Conservation (phyloP, 2,113 vertebrate genomes). For the Collichthys lucidus region DNA sequence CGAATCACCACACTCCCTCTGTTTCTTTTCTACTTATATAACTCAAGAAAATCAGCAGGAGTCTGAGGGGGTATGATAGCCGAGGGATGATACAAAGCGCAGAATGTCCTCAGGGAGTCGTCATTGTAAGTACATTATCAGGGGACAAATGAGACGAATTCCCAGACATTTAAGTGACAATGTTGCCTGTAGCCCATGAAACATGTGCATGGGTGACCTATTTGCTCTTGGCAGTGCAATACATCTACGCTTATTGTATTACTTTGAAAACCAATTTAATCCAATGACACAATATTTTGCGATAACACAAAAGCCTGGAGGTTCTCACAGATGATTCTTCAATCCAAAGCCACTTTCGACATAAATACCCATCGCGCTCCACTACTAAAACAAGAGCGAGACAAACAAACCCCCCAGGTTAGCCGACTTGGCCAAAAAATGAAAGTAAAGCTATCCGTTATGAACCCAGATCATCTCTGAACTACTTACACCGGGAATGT, state of each 20-base stretch:
- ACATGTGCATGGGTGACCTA: conserved; percentile 40
- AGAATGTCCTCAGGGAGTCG: conserved; percentile 24
- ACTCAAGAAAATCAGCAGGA: conserved; percentile 21
- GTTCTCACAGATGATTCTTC: neutral
- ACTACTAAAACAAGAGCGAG: neutral
- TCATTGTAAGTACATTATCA: conserved; percentile 23
- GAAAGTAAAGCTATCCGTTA: no score
- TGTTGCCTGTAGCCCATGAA: conserved; percentile 32
- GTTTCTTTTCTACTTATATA: conserved; percentile 25
- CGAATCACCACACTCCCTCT: neutral
- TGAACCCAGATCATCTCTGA: neutral
- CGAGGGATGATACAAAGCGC: conserved; percentile 5
- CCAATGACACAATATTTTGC: conserved; percentile 8
- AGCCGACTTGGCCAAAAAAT: no score
- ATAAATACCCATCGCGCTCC: neutral
- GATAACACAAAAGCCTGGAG: neutral
- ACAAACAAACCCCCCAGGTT: no score
- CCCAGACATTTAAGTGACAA: conserved; percentile 25
- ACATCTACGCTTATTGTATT: neutral
- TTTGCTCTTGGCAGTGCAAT: conserved; percentile 14
- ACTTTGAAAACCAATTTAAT: neutral
- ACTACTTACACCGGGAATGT: no score
- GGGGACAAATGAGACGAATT: conserved; percentile 33
- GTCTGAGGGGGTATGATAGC: neutral
- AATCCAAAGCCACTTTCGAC: neutral